Conservation (phyloP, 2,888 invertebrate genomes). For the Caradrina kadenii region DNA sequence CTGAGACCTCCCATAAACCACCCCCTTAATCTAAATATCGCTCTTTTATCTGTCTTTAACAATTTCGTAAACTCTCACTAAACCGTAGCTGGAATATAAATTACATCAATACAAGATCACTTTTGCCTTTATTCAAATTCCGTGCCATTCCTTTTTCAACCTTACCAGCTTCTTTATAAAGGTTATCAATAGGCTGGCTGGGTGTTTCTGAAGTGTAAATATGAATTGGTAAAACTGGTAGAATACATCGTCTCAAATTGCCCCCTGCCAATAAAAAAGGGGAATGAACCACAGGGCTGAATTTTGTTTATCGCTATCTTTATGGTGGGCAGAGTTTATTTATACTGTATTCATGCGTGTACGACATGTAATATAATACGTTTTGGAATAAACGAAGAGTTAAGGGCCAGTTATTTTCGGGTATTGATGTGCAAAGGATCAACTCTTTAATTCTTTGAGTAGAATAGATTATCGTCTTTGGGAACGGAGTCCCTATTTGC, state of each 20-base stretch:
- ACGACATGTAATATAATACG: slow-evolving; percentile 86
- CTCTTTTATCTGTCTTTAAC: slow-evolving; percentile 90
- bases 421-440: slow-evolving; percentile 60
- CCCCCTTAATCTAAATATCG: slow-evolving; percentile 87
- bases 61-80: slow-evolving; percentile 89
- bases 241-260: slow-evolving; percentile 89
- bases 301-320: slow-evolving; percentile 90
- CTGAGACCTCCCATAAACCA: slow-evolving; percentile 85
- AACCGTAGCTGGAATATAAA: slow-evolving; percentile 89
- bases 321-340: slow-evolving; percentile 88
- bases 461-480: slow-evolving; percentile 39
- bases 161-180: slow-evolving; percentile 61
- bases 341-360: slow-evolving; percentile 86
- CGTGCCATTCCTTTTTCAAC: slow-evolving; percentile 53
- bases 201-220: slow-evolving; percentile 48
- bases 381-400: slow-evolving; percentile 80
- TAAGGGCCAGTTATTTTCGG: slow-evolving; percentile 76
- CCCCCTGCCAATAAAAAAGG: slow-evolving; percentile 89
- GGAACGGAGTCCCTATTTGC: slow-evolving; percentile 14
- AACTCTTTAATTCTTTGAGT: slow-evolving; percentile 48
- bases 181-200: slow-evolving; percentile 34
- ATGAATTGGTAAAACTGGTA: slow-evolving; percentile 76
- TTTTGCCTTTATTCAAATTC: slow-evolving; percentile 57
- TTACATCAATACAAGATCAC: slow-evolving; percentile 76
- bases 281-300: slow-evolving; percentile 85